Percentiles rank a stretch among this genome's conserved stretches.
Evolutionary conservation across 2,113 vertebrate species (phyloP).

Genomic region (Guaruba guarouba): DNA sequence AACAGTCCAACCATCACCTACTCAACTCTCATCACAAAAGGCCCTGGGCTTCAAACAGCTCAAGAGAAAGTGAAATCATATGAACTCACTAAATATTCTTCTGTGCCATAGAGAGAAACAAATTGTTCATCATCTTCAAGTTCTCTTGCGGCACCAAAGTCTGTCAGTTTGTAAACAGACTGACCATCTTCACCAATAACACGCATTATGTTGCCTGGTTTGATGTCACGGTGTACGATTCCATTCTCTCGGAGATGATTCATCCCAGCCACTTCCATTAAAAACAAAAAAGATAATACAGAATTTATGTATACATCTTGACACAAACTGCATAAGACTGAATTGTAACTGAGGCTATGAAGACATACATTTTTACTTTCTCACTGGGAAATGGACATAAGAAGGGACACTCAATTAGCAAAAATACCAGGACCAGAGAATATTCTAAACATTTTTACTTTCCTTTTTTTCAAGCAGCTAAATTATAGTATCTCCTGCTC

Average conservation of each 20-base stretch:
- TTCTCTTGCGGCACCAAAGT: slow-evolving; percentile 95
- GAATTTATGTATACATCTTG: neutral
- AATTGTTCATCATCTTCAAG: slow-evolving; percentile 98
- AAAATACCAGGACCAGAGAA: neutral
- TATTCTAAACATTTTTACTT: neutral
- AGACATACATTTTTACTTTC: neutral
- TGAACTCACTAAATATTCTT: slow-evolving; percentile 92
- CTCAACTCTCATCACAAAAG: neutral
- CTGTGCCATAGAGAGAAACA: slow-evolving; percentile 97
- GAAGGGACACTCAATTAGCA: neutral
- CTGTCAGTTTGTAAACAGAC: slow-evolving; percentile 96
- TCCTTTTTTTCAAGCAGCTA: neutral
- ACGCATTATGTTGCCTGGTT: slow-evolving; percentile 97
- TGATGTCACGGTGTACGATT: slow-evolving; percentile 97
- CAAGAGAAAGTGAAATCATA: neutral
- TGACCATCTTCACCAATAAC: slow-evolving; percentile 95
- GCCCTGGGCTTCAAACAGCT: neutral
- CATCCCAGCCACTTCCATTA: slow-evolving; percentile 91
- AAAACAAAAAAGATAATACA: neutral
- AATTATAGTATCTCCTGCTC: neutral
- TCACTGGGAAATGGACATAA: neutral
- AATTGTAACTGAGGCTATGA: neutral
- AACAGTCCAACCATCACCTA: neutral
- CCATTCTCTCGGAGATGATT: slow-evolving; percentile 97
- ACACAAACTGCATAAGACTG: neutral